Conservation (phyloP, 2,888 invertebrate genomes). For the Lutraria lutraria region DNA sequence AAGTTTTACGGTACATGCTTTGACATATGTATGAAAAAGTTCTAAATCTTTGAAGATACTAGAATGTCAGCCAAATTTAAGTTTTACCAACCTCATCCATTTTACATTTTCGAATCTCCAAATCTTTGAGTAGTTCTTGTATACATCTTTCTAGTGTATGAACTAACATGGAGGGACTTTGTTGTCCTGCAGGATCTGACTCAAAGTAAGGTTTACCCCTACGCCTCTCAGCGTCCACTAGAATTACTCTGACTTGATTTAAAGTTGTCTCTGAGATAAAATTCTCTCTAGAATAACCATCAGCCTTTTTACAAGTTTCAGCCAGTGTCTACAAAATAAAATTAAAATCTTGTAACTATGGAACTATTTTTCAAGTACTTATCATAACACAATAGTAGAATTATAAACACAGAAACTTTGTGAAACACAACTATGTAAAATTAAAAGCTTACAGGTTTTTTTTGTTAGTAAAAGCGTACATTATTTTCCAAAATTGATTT, state of each 20-base stretch:
- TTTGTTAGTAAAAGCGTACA: no score
- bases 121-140: conserved; percentile 79
- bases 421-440: no score
- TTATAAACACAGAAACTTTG: no score
- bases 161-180: conserved; percentile 80
- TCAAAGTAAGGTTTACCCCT: conserved; percentile 81
- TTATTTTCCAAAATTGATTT: no score
- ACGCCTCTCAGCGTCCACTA: conserved; percentile 79
- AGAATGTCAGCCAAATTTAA: no score
- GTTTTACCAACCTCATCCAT: conserved; percentile 74
- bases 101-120: conserved; percentile 72
- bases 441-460: no score
- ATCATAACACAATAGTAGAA: no score
- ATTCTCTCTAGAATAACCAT: conserved; percentile 73
- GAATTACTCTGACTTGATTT: conserved; percentile 78
- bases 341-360: not conserved
- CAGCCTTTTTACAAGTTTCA: conserved; percentile 76
- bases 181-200: conserved; percentile 77
- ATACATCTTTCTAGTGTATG: conserved; percentile 82
- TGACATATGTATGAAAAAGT: no score
- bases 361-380: no score
- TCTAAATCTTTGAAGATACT: no score
- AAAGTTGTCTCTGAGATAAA: conserved; percentile 78
- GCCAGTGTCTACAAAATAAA: conserved; percentile 72
- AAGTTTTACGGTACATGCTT: no score